Base-by-base conservation (phyloP, 2,113 vertebrate species). In the Pygoscelis antarcticus region DNA sequence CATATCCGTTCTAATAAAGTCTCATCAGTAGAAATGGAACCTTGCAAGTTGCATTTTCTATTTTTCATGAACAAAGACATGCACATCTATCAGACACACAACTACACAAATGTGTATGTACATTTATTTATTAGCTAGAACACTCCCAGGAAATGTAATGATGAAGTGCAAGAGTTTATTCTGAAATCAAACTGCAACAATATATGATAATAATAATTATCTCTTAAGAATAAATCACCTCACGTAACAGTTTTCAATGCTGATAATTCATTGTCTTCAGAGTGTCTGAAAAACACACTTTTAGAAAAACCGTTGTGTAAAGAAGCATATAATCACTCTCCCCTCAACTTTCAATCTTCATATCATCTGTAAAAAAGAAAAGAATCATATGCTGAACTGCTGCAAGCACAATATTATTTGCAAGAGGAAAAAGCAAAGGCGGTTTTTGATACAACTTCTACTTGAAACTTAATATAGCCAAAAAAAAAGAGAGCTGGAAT, bases 311-410 rank as follows among this genome's bases (percentile, higher is more conserved):
- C 21, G 58, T 34, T 34, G 29, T n/a, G 34, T 42, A 71, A 77
- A 84, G 58, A 78, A 83, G 57, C 70, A 64, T 47, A 75, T 3
- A 64, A 44, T 80, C 55, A 6, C 22, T 95, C 85, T 96, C 83
- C 29, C 11, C 38, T 72, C 72, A 86, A 61, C 55, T 89, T 90
- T 87, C 91, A 80, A 29, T 51, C 71, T 94, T 84, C 75, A 18
- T 55, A 57, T 92, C 82, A 97, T 88, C 98, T 98, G 96, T 51
- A 94, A 78, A 91, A 83, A 96, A 97, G 91, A 66, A 92, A 75
- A 55, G 7, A 85, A 94, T 46, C 34, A 49, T 8, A 19, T 7
- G 20, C 25, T 77, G 40, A 85, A 62, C 32, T 80, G 54, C 27
- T 76, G 19, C 55, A 83, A 91, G 23, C 6, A 38, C 40, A 78